Percentiles rank a stretch among this genome's conserved stretches.
These are phyloP conservation scores for Mayetiola destructor DNA, from an alignment of 2,888 invertebrate species.

Conservation along the genomic window DNA sequence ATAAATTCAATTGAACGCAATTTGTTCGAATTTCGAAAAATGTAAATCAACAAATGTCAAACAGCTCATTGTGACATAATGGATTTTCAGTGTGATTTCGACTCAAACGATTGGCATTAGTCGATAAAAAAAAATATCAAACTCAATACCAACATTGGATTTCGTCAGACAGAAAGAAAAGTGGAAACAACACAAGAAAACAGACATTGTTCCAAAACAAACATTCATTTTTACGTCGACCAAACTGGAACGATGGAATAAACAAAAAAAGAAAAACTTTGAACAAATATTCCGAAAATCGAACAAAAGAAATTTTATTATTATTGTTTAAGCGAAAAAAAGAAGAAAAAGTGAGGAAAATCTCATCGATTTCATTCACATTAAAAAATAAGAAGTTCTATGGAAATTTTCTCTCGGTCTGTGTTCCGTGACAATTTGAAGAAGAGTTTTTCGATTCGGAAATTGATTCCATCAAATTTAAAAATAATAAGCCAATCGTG, in stretches of 20 bases:
- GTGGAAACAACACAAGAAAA: too few species aligned
- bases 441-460: too few species aligned
- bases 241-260: background rate
- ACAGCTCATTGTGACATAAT: slow-evolving; percentile 9
- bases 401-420: too few species aligned
- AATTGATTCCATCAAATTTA: too few species aligned
- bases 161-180: slow-evolving; percentile 11
- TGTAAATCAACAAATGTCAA: slow-evolving; percentile 6
- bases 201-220: background rate
- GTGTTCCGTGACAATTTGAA: too few species aligned
- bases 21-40: background rate
- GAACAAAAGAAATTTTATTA: too few species aligned
- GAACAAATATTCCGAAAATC: too few species aligned
- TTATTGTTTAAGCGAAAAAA: background rate
- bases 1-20: slow-evolving; percentile 2
- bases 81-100: too few species aligned
- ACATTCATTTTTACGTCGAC: background rate
- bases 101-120: slow-evolving; percentile 1
- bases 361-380: too few species aligned
- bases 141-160: slow-evolving; percentile 5
- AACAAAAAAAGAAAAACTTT: background rate
- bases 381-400: too few species aligned
- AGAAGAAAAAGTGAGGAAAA: too few species aligned
- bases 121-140: background rate
- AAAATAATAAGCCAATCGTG: too few species aligned